A percentile compares a stretch with the other conserved stretches of the same genome.
Evolutionary conservation across 2,113 vertebrate genomes (phyloP).

Genomic region (Salvelinus namaycush): DNA sequence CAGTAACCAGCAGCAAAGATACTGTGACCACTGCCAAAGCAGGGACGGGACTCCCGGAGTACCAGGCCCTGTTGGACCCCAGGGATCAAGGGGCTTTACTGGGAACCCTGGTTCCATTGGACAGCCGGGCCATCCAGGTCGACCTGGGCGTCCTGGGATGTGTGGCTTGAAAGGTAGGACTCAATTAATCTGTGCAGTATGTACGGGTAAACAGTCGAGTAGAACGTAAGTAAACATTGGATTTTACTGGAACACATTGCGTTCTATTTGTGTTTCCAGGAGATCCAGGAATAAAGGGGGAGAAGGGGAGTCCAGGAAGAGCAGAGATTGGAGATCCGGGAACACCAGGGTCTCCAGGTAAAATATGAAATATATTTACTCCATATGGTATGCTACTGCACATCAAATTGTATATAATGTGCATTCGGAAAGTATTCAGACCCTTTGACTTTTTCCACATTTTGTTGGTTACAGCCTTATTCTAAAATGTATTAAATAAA

Average conservation of each 20-base stretch:
- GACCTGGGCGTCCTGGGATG: conserved; percentile 81
- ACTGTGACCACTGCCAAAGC: conserved; percentile 83
- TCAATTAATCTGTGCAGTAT: neutral
- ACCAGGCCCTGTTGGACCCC: conserved; percentile 81
- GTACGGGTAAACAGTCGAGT: neutral
- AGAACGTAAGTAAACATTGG: no score
- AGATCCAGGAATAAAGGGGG: conserved; percentile 83
- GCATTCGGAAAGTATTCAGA: no score
- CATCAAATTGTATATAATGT: no score
- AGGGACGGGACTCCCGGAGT: conserved; percentile 79
- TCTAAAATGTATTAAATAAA: no score
- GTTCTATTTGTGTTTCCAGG: conserved; percentile 72
- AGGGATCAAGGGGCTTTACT: conserved; percentile 84
- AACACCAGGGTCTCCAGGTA: conserved; percentile 86
- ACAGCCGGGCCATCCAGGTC: conserved; percentile 78
- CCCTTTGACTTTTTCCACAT: no score
- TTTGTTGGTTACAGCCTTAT: no score
- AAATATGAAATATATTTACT: conserved; percentile 17
- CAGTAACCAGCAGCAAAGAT: conserved; percentile 78
- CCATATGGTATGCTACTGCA: neutral
- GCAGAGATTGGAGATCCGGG: conserved; percentile 82
- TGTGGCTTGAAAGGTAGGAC: conserved; percentile 86
- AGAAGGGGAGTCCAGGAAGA: conserved; percentile 84
- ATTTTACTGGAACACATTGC: neutral
- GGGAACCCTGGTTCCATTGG: conserved; percentile 85